These are phyloP conservation scores for Dendrophyllia cribrosa DNA, from an alignment of 64 coral and sea anemone genomes.

Conservation along the genomic window DNA sequence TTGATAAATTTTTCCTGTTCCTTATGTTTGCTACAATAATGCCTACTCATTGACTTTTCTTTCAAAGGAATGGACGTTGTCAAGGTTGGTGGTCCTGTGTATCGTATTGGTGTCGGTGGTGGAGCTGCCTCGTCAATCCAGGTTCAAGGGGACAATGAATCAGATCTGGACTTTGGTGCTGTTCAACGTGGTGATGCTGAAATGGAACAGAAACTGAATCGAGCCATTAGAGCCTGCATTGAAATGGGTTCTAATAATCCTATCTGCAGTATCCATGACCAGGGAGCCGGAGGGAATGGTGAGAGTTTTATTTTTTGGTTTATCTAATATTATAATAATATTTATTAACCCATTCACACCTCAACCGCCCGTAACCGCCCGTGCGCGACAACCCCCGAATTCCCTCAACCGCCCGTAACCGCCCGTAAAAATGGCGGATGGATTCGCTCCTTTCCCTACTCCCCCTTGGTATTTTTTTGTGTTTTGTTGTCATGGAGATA, in stretches of 20 bases:
- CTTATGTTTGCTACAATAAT: too few species aligned
- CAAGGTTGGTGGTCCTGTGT: constrained; percentile 94
- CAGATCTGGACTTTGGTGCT: constrained; percentile 97
- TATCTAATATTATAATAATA: too few species aligned
- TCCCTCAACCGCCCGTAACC: too few species aligned
- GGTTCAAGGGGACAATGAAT: constrained; percentile 96
- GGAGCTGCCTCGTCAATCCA: constrained; percentile 96
- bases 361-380: too few species aligned
- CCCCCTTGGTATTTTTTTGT: too few species aligned
- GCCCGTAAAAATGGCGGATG: too few species aligned
- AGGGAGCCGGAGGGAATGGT: constrained; percentile 99
- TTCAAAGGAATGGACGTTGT: constrained; percentile 91
- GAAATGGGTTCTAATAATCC: constrained; percentile 88
- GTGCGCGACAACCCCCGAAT: too few species aligned
- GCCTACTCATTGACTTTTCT: neutral
- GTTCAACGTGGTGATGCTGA: constrained; percentile 98
- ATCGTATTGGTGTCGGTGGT: constrained; percentile 96
- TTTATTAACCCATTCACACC: neutral
- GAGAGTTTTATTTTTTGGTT: neutral
- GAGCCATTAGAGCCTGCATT: constrained; percentile 90
- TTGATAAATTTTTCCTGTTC: too few species aligned
- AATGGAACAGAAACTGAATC: constrained; percentile 98
- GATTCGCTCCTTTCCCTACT: too few species aligned
- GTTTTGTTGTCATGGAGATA: too few species aligned
- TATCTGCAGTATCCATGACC: constrained; percentile 98